These are phyloP conservation scores for Drosophila multiciliata DNA, from an alignment of 2,888 invertebrate species.

Conservation along the genomic window DNA sequence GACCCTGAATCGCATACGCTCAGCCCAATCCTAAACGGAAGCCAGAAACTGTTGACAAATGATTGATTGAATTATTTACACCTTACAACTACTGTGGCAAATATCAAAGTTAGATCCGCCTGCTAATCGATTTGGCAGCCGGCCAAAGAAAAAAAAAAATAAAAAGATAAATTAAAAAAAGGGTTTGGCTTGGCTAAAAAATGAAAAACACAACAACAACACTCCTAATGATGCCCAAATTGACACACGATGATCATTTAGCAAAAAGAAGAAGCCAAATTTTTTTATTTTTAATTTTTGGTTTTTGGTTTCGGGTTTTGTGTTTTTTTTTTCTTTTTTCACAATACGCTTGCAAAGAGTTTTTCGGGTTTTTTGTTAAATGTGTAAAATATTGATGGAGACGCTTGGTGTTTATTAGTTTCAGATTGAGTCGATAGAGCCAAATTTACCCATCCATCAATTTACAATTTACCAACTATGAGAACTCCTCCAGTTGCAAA, in stretches of 20 bases:
- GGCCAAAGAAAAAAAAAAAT: constrained; percentile 23
- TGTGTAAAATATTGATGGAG: neutral
- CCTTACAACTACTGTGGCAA: constrained; percentile 72
- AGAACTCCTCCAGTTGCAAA: neutral
- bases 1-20: constrained; percentile 62
- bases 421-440: neutral
- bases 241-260: constrained; percentile 78
- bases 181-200: constrained; percentile 58
- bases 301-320: constrained; percentile 28
- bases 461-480: neutral
- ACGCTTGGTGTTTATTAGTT: neutral
- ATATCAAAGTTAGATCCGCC: constrained; percentile 78
- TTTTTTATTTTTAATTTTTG: constrained; percentile 21
- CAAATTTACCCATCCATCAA: neutral
- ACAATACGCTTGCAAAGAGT: constrained; percentile 18
- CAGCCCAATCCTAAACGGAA: constrained; percentile 65
- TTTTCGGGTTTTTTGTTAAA: neutral
- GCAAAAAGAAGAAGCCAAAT: constrained; percentile 67
- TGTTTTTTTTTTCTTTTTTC: constrained; percentile 17
- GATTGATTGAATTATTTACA: constrained; percentile 81
- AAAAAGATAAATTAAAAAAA: constrained; percentile 53
- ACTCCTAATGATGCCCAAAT: constrained; percentile 80
- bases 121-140: constrained; percentile 78
- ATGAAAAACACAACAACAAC: constrained; percentile 29
- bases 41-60: constrained; percentile 78